Base-by-base conservation (phyloP, 2,888 invertebrate genomes). In the Torymus tubicola region DNA sequence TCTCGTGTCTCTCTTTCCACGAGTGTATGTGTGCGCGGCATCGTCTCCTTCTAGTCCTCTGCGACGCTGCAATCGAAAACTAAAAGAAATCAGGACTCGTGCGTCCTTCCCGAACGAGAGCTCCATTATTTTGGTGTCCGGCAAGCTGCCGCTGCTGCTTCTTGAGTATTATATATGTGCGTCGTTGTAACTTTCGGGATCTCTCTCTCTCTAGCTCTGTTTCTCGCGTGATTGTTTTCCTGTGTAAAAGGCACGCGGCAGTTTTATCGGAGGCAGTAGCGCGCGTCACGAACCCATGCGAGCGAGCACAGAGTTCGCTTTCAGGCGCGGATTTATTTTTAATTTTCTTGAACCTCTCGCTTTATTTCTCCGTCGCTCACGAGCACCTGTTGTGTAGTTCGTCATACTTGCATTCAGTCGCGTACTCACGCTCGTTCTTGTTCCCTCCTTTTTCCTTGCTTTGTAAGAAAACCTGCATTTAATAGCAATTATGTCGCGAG, bases 301-400 rank as follows among this genome's bases (percentile, higher is more conserved):
- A 2, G 5, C 31, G 31, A 3, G 42, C 42, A 10, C 1, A 13
- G 24, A 64, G 16, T 16, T 42, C 53, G 13, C 64, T 60, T 2
- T 50, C 24, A 16, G 55, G 11, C 67, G 42, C 72, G 58, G 78
- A 78, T 68, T 75, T 80, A 67, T 65, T 80, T 80, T 80, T 76
- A 71, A 57, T 80, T 80, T 70, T 65, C 60, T 70, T 16, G 13
- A 31, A 42, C 50, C 69, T 16, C 14, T 55, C 14, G 53, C 75
- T 14, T 63, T 61, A 13, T 42, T 24, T 42, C n/a, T 52, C 21
- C 21, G 18, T 60, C 18, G 21, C 50, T 75, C 75, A 61, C 11
- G 13, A 76, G 71, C 80, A 80, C 80, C 80, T 80, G 80, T 80
- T 80, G 69, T 71, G 61, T 67, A 75, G 71, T 75, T 76, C 75